Conservation (phyloP, 2,113 vertebrate genomes). For the Ammospiza caudacuta region DNA sequence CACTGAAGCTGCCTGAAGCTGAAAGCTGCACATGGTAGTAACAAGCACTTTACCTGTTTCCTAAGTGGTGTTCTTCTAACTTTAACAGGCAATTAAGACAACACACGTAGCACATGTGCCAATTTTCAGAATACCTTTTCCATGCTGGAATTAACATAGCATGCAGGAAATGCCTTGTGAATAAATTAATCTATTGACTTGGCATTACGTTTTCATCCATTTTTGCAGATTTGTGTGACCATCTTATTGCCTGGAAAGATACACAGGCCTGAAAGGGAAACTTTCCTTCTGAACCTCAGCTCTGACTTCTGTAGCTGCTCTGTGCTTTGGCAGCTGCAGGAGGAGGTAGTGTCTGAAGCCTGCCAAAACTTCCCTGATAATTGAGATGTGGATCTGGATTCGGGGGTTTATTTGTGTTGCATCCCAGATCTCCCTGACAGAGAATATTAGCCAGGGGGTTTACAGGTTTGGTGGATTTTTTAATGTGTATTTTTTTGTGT, state of each 20-base stretch:
- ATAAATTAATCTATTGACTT: neutral
- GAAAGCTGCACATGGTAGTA: neutral
- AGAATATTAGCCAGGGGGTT: rapidly evolving
- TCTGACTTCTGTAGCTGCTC: neutral
- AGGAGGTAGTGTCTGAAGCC: neutral
- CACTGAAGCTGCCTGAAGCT: neutral
- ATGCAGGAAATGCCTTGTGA: neutral
- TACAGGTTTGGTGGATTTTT: neutral
- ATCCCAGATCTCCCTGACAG: neutral
- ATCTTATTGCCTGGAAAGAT: neutral
- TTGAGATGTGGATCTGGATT: neutral
- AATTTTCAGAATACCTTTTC: neutral
- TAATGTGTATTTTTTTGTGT: too few relatives aligned
- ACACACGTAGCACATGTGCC: neutral
- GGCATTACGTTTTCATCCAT: neutral
- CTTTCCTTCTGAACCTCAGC: neutral
- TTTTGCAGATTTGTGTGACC: neutral
- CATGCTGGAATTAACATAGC: neutral
- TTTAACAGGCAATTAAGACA: conserved; percentile 11
- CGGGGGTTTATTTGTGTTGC: neutral
- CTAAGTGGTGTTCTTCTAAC: neutral
- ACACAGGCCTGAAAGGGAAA: neutral
- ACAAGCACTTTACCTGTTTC: neutral
- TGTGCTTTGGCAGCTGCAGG: neutral
- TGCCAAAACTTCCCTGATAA: neutral